A percentile compares a stretch with the other conserved stretches of the same genome.
phyloP scores from a whole-genome alignment of 2,888 invertebrate species.

The Theretra japonica region DNA sequence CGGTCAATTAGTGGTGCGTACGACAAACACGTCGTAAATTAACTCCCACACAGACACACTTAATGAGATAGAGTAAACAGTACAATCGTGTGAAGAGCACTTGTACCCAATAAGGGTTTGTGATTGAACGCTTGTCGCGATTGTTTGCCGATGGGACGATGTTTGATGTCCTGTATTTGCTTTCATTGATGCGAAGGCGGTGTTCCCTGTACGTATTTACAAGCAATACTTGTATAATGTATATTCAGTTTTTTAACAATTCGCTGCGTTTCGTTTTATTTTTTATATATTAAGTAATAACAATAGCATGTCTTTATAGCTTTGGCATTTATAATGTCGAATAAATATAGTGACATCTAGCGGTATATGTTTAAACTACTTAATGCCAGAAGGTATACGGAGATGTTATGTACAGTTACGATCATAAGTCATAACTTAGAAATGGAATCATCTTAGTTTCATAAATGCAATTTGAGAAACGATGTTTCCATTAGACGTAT shows the following conservation, averaged over 20 bases:
- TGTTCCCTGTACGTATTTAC: background rate
- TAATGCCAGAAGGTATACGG: background rate
- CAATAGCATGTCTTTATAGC: too few relatives aligned
- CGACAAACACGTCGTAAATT: slow-evolving; percentile 81
- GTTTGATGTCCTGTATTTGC: slow-evolving; percentile 66
- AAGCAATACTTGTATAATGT: background rate
- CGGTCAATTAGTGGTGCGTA: slow-evolving; percentile 71
- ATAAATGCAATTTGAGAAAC: background rate
- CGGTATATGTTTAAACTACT: background rate
- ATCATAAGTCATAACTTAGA: background rate
- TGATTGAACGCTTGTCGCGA: slow-evolving; percentile 64
- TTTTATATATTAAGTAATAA: too few relatives aligned
- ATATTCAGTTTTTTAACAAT: background rate
- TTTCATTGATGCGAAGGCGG: slow-evolving; percentile 41
- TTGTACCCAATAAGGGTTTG: slow-evolving; percentile 76
- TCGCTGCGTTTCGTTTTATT: too few relatives aligned
- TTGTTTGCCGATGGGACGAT: slow-evolving; percentile 70
- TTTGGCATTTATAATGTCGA: too few relatives aligned
- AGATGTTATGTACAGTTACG: background rate
- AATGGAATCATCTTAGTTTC: background rate
- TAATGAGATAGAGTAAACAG: slow-evolving; percentile 78
- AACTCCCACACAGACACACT: slow-evolving; percentile 74
- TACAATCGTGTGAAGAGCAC: slow-evolving; percentile 67
- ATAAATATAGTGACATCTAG: background rate
- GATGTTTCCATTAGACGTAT: background rate